Base-by-base conservation (phyloP, 2,113 vertebrate genomes). In the Alouatta palliata region DNA sequence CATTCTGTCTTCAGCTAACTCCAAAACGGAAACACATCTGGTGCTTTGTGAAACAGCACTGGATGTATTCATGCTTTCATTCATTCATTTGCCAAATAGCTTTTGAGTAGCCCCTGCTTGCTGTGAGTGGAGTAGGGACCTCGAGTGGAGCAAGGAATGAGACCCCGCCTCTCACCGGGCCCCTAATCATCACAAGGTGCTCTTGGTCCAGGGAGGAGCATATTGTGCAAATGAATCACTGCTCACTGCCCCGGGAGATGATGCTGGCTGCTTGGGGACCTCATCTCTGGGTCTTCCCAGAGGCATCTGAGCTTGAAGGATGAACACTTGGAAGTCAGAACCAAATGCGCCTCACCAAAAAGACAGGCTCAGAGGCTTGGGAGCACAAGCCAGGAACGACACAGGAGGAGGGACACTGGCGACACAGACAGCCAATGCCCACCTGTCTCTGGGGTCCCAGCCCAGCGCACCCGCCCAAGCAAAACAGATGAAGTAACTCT, bases 401-500 rank as follows among this genome's bases (percentile, higher is more conserved):
- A 0, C 1, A 1, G 40, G 45, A 61, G 19, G 45, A 56, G 11
- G 20, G 11, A 0, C 23, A 20, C 19, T 0, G 47, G 76, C 54
- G 23, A 11, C 11, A 1, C 12, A 23, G 0, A 2, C 8, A 21
- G n/a, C 56, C 47, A 0, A 71, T 1, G 8, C 76, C 49, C n/a
- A 16, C 35, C 30, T 11, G 0, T 64, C 61, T 64, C 61, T 12
- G 0, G 58, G 25, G 58, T 61, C 25, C 58, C 0, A 1, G 64
- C 89, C 89, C 13, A 20, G 21, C 7, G 1, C 70, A 40, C 11
- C 20, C 19, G 10, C 56, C 64, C n/a, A 3, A 14, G 90, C 40
- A 68, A 47, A 37, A 37, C 1, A 0, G 6, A 3, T 8, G 66
- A 20, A 56, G 68, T 30, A 11, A 11, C 66, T 52, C 13, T 21